Percentiles rank a stretch among this genome's conserved stretches.
Conservation (phyloP, 2,113 vertebrate species). For the Cheilinus undulatus region DNA sequence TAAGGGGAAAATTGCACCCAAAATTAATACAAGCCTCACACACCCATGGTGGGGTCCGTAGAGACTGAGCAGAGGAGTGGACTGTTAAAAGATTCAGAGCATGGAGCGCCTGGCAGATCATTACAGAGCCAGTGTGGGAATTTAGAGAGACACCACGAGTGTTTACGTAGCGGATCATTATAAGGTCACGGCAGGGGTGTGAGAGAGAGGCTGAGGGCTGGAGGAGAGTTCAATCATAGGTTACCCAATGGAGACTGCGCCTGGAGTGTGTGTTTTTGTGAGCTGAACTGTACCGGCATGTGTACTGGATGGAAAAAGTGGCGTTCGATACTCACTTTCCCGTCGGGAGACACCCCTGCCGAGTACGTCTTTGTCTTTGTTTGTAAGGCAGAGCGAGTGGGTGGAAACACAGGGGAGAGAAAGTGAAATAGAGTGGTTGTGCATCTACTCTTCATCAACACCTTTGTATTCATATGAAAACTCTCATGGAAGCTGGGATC, state of each 20-base stretch:
- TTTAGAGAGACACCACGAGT: conserved; percentile 32
- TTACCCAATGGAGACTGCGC: conserved; percentile 37
- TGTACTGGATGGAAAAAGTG: conserved; percentile 12
- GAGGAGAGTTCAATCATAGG: conserved; percentile 53
- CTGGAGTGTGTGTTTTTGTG: conserved; percentile 20
- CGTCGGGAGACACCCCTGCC: conserved; percentile 37
- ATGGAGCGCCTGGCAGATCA: conserved; percentile 61
- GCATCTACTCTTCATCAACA: conserved; percentile 23
- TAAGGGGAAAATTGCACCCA: neutral
- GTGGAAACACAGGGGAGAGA: conserved; percentile 15
- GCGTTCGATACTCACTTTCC: conserved; percentile 23
- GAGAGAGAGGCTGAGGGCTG: conserved; percentile 23
- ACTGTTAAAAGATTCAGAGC: conserved; percentile 67
- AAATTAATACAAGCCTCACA: neutral
- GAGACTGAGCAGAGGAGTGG: conserved; percentile 47
- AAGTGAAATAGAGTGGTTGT: conserved; percentile 7
- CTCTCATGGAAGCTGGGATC: conserved; percentile 24
- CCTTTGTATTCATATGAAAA: conserved; percentile 6
- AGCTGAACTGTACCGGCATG: neutral
- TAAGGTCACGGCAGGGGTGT: conserved; percentile 62
- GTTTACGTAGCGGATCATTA: conserved; percentile 58
- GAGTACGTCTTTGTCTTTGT: conserved; percentile 42
- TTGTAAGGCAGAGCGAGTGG: conserved; percentile 37
- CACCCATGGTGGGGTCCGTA: conserved; percentile 12
- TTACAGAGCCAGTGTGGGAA: conserved; percentile 60